Conservation (phyloP, 2,113 vertebrate genomes). For the Phylloscopus trochilus region DNA sequence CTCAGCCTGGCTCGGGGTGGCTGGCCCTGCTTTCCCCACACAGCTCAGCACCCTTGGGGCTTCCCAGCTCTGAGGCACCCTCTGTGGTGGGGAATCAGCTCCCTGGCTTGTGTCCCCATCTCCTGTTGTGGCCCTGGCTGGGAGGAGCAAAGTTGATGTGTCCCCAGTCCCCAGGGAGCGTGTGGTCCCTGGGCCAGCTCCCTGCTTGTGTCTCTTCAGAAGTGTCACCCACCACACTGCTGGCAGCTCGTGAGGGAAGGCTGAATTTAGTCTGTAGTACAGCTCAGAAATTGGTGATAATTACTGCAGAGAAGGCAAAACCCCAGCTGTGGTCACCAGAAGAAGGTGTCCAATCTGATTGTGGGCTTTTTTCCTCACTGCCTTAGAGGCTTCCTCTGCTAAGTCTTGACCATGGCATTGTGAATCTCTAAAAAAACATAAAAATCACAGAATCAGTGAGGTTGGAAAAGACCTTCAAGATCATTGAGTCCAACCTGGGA, state of each 20-base stretch:
- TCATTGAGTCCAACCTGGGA: background rate
- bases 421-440: background rate
- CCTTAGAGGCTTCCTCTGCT: background rate
- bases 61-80: background rate
- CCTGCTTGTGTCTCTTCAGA: background rate
- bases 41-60: background rate
- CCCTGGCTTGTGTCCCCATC: background rate
- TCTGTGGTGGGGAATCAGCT: background rate
- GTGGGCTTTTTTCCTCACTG: background rate
- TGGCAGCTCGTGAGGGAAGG: background rate
- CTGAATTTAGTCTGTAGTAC: background rate
- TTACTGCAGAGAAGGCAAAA: background rate
- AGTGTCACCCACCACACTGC: background rate
- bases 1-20: fast-evolving
- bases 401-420: background rate
- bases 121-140: background rate
- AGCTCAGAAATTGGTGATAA: background rate
- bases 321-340: background rate
- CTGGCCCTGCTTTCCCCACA: background rate
- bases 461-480: background rate
- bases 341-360: background rate
- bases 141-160: background rate
- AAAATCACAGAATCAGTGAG: background rate
- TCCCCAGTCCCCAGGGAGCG: background rate
- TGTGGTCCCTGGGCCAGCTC: background rate